Base-by-base conservation (phyloP, 1,140 invertebrate genomes). In the Hestina assimilis region DNA sequence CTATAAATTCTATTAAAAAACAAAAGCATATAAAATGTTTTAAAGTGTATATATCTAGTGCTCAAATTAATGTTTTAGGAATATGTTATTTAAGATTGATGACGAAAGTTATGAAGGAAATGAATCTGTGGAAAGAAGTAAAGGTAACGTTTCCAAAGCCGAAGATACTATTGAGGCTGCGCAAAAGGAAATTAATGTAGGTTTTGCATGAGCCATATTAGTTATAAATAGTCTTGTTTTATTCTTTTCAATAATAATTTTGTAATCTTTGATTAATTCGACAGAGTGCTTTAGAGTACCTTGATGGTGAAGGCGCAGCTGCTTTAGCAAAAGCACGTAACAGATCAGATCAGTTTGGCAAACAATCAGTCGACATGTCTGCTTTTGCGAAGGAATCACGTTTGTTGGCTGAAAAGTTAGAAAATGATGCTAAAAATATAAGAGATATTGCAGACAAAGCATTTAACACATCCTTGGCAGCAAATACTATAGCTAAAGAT, bases 321-420 rank as follows among this genome's bases (percentile, higher is more conserved):
- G 96, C 96, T 0, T 83, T 98, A 31, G 83, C 91, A 1, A 93
- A 94, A 66, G 97, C 97, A 0, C 91, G 93, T 72, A 93, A 95
- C 65, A 92, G 95, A 29, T 96, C 96, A 0, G 91, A 93, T 33
- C 92, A 96, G 82, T 96, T 96, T 80, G 97, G 97, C 4, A 94
- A 96, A 63, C 95, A 98, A 73, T 98, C 96, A 11, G 91, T 95
- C 15, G 93, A 96, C 66, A 98, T 99, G 95, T 96, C 96, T 0
- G 90, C 93, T 9, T 95, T 98, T 35, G 96, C 97, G 0, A 92
- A 95, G 52, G 93, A 97, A 77, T 96, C 97, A 2, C 91, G 97
- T 14, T 80, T 92, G 8, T 70, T 95, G 1, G 95, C 96, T 1
- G 94, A 97, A 63, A 89, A 92, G 87, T 92, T 94, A 55, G 93